Percentiles rank a stretch among this genome's conserved stretches.
phyloP scores from a whole-genome alignment of 2,113 vertebrate genomes.

The Mastomys coucha region DNA sequence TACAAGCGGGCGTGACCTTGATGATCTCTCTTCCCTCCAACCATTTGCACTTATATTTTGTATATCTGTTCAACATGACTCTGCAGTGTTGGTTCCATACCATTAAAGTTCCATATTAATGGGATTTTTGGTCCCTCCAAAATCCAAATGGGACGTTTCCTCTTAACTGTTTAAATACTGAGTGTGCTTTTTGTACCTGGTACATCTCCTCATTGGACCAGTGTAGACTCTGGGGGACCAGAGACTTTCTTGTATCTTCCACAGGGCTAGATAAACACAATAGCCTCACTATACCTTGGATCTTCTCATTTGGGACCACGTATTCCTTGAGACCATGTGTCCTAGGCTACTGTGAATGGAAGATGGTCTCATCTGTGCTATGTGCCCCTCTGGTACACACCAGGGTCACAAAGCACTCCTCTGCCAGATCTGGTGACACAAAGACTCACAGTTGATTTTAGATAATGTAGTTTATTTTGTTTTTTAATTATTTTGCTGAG shows the following conservation, averaged over 20 bases:
- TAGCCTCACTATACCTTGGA: no score
- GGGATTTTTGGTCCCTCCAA: background rate
- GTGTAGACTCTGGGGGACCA: no score
- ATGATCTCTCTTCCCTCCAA: background rate
- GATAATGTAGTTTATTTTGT: no score
- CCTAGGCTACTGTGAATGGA: background rate
- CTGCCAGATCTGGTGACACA: background rate
- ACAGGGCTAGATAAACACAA: no score
- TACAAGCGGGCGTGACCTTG: background rate
- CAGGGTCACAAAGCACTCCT: background rate
- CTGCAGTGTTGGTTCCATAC: background rate
- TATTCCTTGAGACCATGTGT: background rate
- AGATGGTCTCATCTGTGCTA: background rate
- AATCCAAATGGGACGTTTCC: background rate
- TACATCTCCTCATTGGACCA: no score
- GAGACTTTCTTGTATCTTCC: background rate
- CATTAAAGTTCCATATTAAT: background rate
- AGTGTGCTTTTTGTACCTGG: background rate
- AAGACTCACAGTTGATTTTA: background rate
- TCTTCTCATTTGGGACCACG: background rate
- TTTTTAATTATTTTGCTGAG: background rate
- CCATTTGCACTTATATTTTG: background rate
- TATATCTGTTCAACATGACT: background rate
- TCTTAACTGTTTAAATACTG: background rate
- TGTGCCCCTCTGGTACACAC: background rate